phyloP scores from a whole-genome alignment of 2,797 vertebrate genomes.

The Lacerta bilineata region DNA sequence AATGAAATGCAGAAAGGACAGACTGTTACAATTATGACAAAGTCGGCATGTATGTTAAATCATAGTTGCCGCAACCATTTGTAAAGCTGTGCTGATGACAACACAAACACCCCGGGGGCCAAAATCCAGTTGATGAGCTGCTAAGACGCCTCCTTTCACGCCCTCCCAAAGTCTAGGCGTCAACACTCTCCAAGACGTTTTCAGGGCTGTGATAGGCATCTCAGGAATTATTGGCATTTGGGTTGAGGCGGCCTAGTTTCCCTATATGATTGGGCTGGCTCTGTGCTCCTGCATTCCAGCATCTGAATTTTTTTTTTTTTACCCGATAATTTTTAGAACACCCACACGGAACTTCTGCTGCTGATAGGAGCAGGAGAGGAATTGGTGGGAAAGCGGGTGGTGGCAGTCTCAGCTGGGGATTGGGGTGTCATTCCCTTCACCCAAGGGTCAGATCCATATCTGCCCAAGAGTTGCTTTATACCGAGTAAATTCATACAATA shows the following conservation, averaged over 20 bases:
- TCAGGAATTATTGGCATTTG: background rate
- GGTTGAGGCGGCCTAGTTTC: background rate
- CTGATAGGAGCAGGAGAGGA: background rate
- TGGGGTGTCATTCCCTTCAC: background rate
- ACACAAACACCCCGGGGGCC: background rate
- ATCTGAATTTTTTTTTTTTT: background rate
- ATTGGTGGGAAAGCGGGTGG: background rate
- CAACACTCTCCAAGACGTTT: background rate
- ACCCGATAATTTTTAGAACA: too few relatives aligned
- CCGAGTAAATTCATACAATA: too few relatives aligned
- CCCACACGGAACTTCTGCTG: background rate
- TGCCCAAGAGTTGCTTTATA: background rate
- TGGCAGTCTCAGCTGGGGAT: background rate
- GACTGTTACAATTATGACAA: background rate
- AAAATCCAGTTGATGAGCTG: background rate
- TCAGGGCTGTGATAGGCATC: background rate
- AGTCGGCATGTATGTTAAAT: background rate
- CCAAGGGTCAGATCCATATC: background rate
- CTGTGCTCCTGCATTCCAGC: background rate
- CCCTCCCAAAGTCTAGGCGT: background rate
- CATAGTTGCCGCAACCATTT: background rate
- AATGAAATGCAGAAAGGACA: background rate
- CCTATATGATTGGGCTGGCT: background rate
- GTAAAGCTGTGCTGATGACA: background rate
- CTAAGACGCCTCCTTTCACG: too few relatives aligned